phyloP scores from a whole-genome alignment of 2,797 vertebrate genomes.

The Aplochiton taeniatus region DNA sequence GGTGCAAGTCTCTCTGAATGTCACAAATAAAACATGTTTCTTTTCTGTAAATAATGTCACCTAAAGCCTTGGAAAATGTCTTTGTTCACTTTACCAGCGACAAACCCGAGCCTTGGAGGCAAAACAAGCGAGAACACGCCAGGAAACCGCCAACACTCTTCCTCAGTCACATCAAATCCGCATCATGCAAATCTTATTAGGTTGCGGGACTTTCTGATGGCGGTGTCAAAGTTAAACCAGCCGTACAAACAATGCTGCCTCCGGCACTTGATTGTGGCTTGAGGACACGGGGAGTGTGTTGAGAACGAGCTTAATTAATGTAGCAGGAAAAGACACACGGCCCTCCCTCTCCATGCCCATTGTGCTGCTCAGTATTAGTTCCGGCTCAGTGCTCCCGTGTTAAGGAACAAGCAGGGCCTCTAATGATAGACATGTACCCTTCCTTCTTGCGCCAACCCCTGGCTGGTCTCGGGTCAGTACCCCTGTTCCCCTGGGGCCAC shows the following conservation, averaged over 20 bases:
- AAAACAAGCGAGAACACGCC: neutral
- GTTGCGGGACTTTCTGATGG: slow-evolving; percentile 16
- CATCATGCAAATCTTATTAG: slow-evolving; percentile 41
- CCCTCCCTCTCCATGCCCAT: slow-evolving; percentile 77
- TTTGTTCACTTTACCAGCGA: neutral
- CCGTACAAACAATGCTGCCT: slow-evolving; percentile 27
- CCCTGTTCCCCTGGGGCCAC: slow-evolving; percentile 69
- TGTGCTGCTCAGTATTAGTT: slow-evolving; percentile 81
- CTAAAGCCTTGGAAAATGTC: too few species aligned
- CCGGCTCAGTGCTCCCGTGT: slow-evolving; percentile 69
- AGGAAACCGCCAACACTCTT: slow-evolving; percentile 32
- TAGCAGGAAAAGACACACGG: slow-evolving; percentile 78
- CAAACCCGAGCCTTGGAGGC: neutral
- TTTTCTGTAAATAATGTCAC: too few species aligned
- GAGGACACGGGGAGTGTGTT: slow-evolving; percentile 60
- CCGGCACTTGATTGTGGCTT: slow-evolving; percentile 36
- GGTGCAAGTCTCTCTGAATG: slow-evolving; percentile 24
- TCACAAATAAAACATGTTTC: slow-evolving; percentile 13
- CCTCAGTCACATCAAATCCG: slow-evolving; percentile 48
- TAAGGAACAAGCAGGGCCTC: slow-evolving; percentile 71
- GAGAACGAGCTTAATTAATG: slow-evolving; percentile 87
- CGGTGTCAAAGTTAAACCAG: slow-evolving; percentile 53
- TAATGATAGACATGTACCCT: slow-evolving; percentile 76
- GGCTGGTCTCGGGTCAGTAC: slow-evolving; percentile 79
- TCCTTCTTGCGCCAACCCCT: slow-evolving; percentile 25